A percentile compares a stretch with the other conserved stretches of the same genome.
These are phyloP conservation scores for Ectropis crepuscularia DNA, from an alignment of 2,888 invertebrate genomes.

Conservation along the genomic window DNA sequence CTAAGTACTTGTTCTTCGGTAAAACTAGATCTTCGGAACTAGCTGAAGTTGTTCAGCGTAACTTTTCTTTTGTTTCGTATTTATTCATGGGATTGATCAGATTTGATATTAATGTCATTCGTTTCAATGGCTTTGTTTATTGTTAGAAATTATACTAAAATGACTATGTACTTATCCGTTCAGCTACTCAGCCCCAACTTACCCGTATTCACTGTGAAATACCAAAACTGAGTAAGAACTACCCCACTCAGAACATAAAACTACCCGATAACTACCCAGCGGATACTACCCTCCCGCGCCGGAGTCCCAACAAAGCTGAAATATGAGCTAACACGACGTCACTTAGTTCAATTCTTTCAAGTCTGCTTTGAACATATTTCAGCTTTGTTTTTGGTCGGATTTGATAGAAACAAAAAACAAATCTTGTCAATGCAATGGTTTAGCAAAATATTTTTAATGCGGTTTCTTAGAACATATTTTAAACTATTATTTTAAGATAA, in stretches of 20 bases:
- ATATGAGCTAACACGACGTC: constrained; percentile 39
- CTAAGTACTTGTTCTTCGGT: too few relatives aligned
- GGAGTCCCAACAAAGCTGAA: constrained; percentile 44
- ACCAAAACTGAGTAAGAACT: constrained; percentile 1
- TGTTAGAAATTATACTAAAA: too few relatives aligned
- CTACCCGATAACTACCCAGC: constrained; percentile 18
- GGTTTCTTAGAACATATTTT: constrained; percentile 36
- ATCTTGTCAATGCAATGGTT: constrained; percentile 28
- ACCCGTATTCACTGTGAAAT: too few relatives aligned
- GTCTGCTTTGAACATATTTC: constrained; percentile 35
- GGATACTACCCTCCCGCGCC: constrained; percentile 39
- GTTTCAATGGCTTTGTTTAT: too few relatives aligned
- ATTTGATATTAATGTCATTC: too few relatives aligned
- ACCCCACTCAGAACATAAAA: constrained; percentile 15
- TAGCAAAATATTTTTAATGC: constrained; percentile 35
- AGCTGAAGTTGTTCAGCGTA: too few relatives aligned
- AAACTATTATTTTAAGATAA: constrained; percentile 40
- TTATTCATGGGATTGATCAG: too few relatives aligned
- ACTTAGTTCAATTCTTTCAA: constrained; percentile 43
- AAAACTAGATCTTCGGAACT: too few relatives aligned
- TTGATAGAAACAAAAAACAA: constrained; percentile 27
- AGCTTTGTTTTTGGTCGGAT: constrained; percentile 48
- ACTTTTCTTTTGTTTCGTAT: too few relatives aligned
- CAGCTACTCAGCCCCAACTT: not conserved
- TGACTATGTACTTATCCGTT: not conserved